Evolutionary conservation across 2,888 invertebrate genomes (phyloP), one percentile per base, ranked within the genome.

Genomic region (Sturmia bella): DNA sequence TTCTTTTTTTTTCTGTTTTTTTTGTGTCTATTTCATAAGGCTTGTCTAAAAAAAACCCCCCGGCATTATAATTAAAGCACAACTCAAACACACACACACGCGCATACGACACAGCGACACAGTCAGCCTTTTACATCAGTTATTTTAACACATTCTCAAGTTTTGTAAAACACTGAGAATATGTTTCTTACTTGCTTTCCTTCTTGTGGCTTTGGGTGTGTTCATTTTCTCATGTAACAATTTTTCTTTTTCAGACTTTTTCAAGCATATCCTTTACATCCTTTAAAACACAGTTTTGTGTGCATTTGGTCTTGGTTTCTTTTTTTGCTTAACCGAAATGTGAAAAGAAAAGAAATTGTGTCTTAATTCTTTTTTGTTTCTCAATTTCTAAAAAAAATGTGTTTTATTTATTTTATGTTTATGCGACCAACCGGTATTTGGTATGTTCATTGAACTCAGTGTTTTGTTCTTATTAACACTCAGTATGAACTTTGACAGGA

Each of bases 381-480:
- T 32, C 32, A 7, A 32, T 63, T 43, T 48, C n/a, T n/a, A 48
- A 48, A 50, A 68, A 21, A 68, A 72, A 66, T 54, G 9, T 61
- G 39, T 54, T 64, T 48, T 74, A 15, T 63, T 63, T 54, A 15
- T 59, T 63, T 74, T 69, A 64, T 80, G 63, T 73, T 69, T 76
- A 61, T 43, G 61, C 39, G 37, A 45, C 59, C 76, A 12, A 75
- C 75, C 80, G 80, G 80, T 70, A 66, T 81, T 81, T 48, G 68
- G 41, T 72, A 56, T 81, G 81, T 81, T 77, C 81, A 81, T 73
- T 81, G 81, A 81, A 81, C 81, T 77, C 63, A 66, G 21, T 63
- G 37, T 54, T 43, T 41, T 7, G 24, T 39, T 50, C 5, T 54
- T 19, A 17, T 41, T 32, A 63, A 56, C 61, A 72, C 66, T 56